Conservation (phyloP, 2,797 vertebrate genomes). For the Xenentodon cancila region DNA sequence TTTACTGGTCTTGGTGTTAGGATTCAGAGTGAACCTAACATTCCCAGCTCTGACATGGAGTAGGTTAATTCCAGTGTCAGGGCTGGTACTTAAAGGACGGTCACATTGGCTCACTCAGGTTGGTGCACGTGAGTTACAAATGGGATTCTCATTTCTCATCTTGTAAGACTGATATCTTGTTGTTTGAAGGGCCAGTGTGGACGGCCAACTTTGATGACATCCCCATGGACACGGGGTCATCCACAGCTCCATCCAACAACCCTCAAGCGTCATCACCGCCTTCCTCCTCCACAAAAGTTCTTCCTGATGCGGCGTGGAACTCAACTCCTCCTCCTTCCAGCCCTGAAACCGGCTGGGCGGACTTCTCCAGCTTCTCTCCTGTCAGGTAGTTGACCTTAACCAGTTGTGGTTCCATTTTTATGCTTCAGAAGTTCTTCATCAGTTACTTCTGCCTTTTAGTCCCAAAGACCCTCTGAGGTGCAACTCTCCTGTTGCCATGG, state of each 20-base stretch:
- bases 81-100: too few relatives aligned
- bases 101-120: too few relatives aligned
- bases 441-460: constrained; percentile 73
- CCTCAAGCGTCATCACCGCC: constrained; percentile 27
- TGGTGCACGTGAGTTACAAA: too few relatives aligned
- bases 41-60: too few relatives aligned
- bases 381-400: constrained; percentile 80
- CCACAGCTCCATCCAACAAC: constrained; percentile 63
- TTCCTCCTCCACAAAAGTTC: constrained; percentile 69
- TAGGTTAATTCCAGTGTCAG: too few relatives aligned
- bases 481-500: constrained; percentile 98
- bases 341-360: constrained; percentile 92
- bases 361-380: constrained; percentile 91
- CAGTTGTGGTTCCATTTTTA: not conserved
- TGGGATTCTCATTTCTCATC: too few relatives aligned
- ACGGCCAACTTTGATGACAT: constrained; percentile 95
- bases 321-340: constrained; percentile 73
- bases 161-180: not conserved
- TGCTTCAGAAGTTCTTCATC: not conserved
- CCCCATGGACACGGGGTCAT: constrained; percentile 94
- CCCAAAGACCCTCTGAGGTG: constrained; percentile 93
- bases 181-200: constrained; percentile 88
- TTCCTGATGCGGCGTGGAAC: constrained; percentile 88
- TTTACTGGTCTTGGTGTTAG: too few relatives aligned
- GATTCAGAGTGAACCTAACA: too few relatives aligned